Evolutionary conservation across 1,140 invertebrate species (phyloP).

Genomic region (Diabrotica virgifera): DNA sequence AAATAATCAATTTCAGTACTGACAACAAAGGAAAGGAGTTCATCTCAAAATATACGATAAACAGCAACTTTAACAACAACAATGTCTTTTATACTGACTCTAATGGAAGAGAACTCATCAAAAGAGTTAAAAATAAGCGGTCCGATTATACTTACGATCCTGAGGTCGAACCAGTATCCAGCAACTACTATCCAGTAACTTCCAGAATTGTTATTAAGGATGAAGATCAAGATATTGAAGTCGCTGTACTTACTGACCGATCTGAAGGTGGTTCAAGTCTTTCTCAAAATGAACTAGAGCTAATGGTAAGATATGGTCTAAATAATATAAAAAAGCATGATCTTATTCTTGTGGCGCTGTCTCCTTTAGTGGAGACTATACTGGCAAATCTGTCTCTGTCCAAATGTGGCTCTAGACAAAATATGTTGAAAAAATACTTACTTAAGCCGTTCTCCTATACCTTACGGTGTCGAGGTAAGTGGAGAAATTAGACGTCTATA

Average conservation of each 20-base stretch:
- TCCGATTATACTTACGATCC: conserved; percentile 68
- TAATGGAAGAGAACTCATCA: conserved; percentile 65
- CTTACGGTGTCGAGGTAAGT: too few relatives aligned
- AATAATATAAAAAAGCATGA: not conserved
- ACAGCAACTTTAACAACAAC: conserved; percentile 50
- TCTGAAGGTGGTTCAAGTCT: conserved; percentile 82
- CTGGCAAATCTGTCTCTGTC: too few relatives aligned
- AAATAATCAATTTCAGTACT: too few relatives aligned
- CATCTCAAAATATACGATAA: conserved; percentile 49
- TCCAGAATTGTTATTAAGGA: conserved; percentile 60
- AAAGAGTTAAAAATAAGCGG: conserved; percentile 65
- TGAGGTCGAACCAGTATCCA: conserved; percentile 70
- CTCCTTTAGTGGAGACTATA: too few relatives aligned
- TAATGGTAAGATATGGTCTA: conserved; percentile 57
- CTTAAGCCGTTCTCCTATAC: not conserved
- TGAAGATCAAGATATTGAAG: conserved; percentile 48
- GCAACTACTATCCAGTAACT: conserved; percentile 92
- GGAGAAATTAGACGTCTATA: too few relatives aligned
- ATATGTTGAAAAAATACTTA: not conserved
- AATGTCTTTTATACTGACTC: conserved; percentile 66
- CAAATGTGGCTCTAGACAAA: too few relatives aligned
- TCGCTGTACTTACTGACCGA: conserved; percentile 70
- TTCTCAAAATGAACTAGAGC: conserved; percentile 66
- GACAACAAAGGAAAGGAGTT: conserved; percentile 55
- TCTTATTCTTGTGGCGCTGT: too few relatives aligned